Percentiles rank a stretch among this genome's conserved stretches.
These are phyloP conservation scores for Chloropsis hardwickii DNA, from an alignment of 2,113 vertebrate species.

Conservation along the genomic window DNA sequence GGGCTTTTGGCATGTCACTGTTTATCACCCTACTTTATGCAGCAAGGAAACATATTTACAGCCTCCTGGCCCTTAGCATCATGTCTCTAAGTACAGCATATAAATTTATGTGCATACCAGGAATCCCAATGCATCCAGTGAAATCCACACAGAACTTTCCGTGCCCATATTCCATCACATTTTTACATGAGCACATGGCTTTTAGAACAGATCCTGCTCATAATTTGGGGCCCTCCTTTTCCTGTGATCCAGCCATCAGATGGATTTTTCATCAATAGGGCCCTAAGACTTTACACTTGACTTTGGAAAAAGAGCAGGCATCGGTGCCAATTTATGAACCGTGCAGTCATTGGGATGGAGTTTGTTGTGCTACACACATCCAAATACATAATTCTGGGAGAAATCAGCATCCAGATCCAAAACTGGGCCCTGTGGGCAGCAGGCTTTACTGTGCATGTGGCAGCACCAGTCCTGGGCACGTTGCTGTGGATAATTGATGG, in stretches of 20 bases:
- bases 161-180: background rate
- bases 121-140: background rate
- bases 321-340: background rate
- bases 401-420: background rate
- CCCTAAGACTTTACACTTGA: conserved; percentile 19
- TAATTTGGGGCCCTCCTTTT: background rate
- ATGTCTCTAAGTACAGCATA: background rate
- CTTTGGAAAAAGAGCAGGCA: background rate
- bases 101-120: conserved; percentile 11
- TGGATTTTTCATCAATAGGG: conserved; percentile 29
- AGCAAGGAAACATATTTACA: conserved; percentile 20
- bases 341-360: background rate
- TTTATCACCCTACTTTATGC: background rate
- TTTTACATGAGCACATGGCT: conserved; percentile 5
- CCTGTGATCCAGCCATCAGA: background rate
- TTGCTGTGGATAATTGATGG: background rate
- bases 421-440: background rate
- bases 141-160: background rate
- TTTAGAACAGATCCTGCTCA: conserved; percentile 17
- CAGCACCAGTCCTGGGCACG: background rate
- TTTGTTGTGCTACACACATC: background rate
- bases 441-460: background rate
- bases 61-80: background rate
- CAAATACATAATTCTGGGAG: background rate
- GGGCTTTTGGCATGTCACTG: background rate